phyloP scores from a whole-genome alignment of 2,888 invertebrate genomes.

The Eupithecia abbreviata region DNA sequence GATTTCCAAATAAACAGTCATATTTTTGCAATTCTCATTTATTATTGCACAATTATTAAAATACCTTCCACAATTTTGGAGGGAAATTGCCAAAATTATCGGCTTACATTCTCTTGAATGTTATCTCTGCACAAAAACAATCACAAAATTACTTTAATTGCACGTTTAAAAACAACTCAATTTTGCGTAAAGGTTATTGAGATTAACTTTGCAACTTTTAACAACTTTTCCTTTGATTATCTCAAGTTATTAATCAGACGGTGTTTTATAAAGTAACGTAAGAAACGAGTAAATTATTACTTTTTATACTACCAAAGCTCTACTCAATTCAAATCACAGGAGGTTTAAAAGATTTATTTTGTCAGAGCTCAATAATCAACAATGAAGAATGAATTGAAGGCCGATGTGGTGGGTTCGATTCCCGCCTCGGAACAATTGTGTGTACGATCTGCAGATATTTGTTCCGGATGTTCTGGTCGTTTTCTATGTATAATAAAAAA shows the following conservation, averaged over 20 bases:
- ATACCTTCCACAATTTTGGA: constrained; percentile 25
- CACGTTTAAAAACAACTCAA: constrained; percentile 36
- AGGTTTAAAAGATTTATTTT: neutral
- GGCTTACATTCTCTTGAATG: constrained; percentile 32
- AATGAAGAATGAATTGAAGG: no score
- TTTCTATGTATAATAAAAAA: no score
- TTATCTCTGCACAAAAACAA: constrained; percentile 36
- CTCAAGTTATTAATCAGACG: constrained; percentile 7
- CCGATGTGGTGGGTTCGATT: no score
- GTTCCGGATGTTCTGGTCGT: no score
- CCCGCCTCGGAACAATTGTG: no score
- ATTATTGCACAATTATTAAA: constrained; percentile 27
- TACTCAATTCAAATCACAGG: neutral
- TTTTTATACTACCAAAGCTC: neutral
- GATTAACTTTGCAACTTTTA: constrained; percentile 13
- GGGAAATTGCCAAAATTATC: constrained; percentile 32
- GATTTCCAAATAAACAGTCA: constrained; percentile 16
- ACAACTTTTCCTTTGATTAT: constrained; percentile 7
- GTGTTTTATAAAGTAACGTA: neutral
- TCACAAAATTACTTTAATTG: constrained; percentile 40
- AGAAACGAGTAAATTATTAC: neutral
- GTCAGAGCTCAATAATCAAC: neutral
- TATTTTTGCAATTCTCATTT: constrained; percentile 25
- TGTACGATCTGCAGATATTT: no score
- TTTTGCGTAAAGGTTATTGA: constrained; percentile 37